phyloP scores from a whole-genome alignment of 1,140 invertebrate species.

The Seison nebaliae region DNA sequence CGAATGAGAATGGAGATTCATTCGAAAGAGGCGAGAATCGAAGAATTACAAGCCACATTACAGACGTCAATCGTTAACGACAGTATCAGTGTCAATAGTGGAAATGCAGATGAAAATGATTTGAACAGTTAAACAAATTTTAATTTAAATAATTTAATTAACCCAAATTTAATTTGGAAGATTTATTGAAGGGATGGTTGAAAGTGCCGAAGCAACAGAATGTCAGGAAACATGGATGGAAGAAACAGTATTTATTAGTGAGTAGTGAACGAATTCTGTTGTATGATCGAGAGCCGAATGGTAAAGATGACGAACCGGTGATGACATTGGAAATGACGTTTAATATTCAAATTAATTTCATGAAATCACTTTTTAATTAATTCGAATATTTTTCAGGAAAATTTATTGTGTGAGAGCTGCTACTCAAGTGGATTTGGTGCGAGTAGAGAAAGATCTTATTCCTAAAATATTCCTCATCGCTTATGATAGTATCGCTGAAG shows the following conservation, averaged over 20 bases:
- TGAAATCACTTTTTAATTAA: constrained; percentile 10
- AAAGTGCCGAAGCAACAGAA: constrained; percentile 80
- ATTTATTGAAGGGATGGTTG: constrained; percentile 71
- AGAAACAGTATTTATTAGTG: constrained; percentile 81
- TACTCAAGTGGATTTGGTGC: constrained; percentile 86
- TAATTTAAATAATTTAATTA: no score
- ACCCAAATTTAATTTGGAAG: constrained; percentile 34
- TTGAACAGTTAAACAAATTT: no score
- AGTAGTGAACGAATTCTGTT: constrained; percentile 87
- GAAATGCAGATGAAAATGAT: no score
- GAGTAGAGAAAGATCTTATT: constrained; percentile 90
- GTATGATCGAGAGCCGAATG: constrained; percentile 61
- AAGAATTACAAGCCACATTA: no score
- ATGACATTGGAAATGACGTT: constrained; percentile 77
- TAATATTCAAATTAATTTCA: constrained; percentile 20
- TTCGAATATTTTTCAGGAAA: constrained; percentile 42
- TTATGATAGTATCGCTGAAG: constrained; percentile 23
- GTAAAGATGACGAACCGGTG: constrained; percentile 69
- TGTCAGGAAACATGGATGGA: constrained; percentile 75
- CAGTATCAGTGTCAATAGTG: no score
- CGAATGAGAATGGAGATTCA: no score
- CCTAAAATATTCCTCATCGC: constrained; percentile 59
- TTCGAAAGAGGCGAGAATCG: no score
- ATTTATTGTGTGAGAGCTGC: constrained; percentile 90
- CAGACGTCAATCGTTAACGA: no score